Evolutionary conservation across 2,888 invertebrate species (phyloP), one percentile per base, ranked within the genome.

Genomic region (Malacosoma neustria): DNA sequence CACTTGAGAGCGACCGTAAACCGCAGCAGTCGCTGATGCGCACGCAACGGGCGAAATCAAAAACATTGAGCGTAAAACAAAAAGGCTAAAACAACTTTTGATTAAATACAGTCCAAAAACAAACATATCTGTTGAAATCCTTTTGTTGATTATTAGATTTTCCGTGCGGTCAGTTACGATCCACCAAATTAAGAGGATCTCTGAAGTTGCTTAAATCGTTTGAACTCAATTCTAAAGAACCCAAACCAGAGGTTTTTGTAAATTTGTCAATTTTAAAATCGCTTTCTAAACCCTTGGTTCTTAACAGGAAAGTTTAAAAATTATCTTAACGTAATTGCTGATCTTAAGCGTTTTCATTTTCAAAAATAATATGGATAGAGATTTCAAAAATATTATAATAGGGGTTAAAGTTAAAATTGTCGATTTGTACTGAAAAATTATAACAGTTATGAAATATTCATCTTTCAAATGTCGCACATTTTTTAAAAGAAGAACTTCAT

Each of bases 41-140:
- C 9, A 30, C 30, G 30, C 32, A 38, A 39, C 32, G 39, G 39
- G 35, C 38, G 14, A 32, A 48, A 43, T 41, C 41, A 39, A 43
- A 43, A 38, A 31, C 35, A 33, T 33, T 33, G 35, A 35, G 54
- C 49, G 51, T 47, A 33, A 45, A 51, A 51, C 47, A 51, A 45
- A 46, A 41, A 38, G 35, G 31, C 40, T 38, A 40, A 56, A 49
- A 49, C 42, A 59, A 67, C 49, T 65, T 61, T 63, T 66, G 64
- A 67, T 67, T 58, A 66, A 63, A 67, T 57, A 50, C 38, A 41
- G 53, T 48, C 40, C 42, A 38, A 49, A 43, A 53, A 51, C 46
- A 46, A 46, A 42, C 41, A 36, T 43, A 44, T 49, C 42, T 43
- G 37, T 36, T 15, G 12, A 35, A 41, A 53, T 53, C 44, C 49